Evolutionary conservation across 2,113 vertebrate genomes (phyloP).

Genomic region (Shinisaurus crocodilurus): DNA sequence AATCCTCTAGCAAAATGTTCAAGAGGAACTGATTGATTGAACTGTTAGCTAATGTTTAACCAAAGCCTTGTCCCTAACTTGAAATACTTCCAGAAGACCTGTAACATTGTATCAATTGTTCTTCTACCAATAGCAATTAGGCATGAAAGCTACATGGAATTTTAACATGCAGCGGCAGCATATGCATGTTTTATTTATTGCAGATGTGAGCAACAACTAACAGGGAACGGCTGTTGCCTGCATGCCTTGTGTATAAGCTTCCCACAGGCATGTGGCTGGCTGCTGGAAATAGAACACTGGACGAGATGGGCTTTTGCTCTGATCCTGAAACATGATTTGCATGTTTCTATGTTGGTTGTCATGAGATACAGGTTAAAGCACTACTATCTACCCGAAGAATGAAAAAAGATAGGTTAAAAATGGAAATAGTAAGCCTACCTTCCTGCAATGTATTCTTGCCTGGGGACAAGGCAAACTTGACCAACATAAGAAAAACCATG

Average conservation of each 20-base stretch:
- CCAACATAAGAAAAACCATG: not conserved
- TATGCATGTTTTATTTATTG: not conserved
- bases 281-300: not conserved
- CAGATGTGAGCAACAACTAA: not conserved
- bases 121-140: not conserved
- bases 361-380: not conserved
- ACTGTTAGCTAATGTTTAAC: conserved; percentile 15
- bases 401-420: not conserved
- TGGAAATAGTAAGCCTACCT: not conserved
- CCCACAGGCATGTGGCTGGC: too few species aligned
- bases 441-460: not conserved
- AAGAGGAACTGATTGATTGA: too few species aligned
- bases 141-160: not conserved
- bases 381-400: too few species aligned
- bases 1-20: not conserved
- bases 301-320: not conserved
- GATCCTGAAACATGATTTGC: not conserved
- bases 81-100: not conserved
- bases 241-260: not conserved
- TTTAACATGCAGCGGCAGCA: not conserved
- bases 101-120: not conserved
- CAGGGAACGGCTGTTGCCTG: not conserved
- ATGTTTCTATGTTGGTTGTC: not conserved
- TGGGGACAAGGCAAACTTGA: not conserved
- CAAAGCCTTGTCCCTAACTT: not conserved